Conservation (phyloP, 2,888 invertebrate genomes). For the Ischnura elegans region DNA sequence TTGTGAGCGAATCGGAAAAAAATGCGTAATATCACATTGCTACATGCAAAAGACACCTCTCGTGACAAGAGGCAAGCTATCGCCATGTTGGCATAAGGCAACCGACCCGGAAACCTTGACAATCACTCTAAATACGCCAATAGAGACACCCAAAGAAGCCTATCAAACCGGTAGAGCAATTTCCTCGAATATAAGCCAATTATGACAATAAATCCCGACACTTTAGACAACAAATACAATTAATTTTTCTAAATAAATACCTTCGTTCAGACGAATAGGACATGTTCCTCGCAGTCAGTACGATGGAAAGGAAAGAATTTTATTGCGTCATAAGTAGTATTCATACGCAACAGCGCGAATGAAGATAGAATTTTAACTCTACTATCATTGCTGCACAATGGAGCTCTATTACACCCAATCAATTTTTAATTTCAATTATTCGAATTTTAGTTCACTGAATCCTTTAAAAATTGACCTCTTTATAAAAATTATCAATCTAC, state of each 20-base stretch:
- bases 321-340: constrained; percentile 65
- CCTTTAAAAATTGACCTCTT: not conserved
- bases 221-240: constrained; percentile 74
- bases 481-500: not conserved
- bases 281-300: constrained; percentile 89
- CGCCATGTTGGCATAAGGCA: constrained; percentile 67
- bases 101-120: constrained; percentile 70
- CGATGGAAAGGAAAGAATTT: constrained; percentile 83
- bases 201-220: constrained; percentile 71
- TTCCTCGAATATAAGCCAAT: constrained; percentile 54
- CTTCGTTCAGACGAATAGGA: constrained; percentile 89
- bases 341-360: constrained; percentile 62
- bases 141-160: not conserved
- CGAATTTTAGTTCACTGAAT: not conserved
- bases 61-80: constrained; percentile 62
- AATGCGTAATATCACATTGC: constrained; percentile 26
- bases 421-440: not conserved
- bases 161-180: not conserved
- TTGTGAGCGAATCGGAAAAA: not conserved
- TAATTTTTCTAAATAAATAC: constrained; percentile 82
- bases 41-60: constrained; percentile 11
- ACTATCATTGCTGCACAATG: too few species aligned
- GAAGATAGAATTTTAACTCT: not conserved
- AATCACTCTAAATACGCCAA: constrained; percentile 64
- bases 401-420: not conserved